Evolutionary conservation across 1,140 invertebrate genomes (phyloP).

Genomic region (Psix sp.): DNA sequence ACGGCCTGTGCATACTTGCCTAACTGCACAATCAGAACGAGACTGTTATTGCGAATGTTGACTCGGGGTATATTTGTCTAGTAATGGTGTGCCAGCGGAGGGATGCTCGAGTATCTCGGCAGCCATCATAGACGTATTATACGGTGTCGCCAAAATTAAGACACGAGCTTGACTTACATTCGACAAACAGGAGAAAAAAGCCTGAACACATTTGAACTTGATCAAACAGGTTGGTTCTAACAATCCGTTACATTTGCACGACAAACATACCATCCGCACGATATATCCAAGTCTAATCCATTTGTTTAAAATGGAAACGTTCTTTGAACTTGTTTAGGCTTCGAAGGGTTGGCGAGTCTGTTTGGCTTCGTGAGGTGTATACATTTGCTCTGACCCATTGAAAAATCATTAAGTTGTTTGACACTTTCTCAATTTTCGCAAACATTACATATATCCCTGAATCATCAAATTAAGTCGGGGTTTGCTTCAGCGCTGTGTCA

Average conservation of each 20-base stretch:
- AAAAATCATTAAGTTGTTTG: constrained; percentile 45
- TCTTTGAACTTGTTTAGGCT: constrained; percentile 42
- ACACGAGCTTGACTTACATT: constrained; percentile 29
- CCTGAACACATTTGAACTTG: constrained; percentile 18
- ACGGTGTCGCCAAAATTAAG: constrained; percentile 8
- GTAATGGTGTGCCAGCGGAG: constrained; percentile 66
- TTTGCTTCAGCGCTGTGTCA: no score
- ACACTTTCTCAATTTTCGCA: constrained; percentile 8
- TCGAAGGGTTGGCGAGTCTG: constrained; percentile 28
- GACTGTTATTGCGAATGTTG: constrained; percentile 73
- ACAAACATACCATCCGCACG: constrained; percentile 36
- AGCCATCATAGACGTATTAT: background rate
- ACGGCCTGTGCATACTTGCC: constrained; percentile 56
- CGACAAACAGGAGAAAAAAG: constrained; percentile 33
- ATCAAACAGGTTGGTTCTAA: constrained; percentile 46
- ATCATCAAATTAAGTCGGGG: no score
- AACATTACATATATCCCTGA: constrained; percentile 3
- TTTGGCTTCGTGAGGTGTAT: constrained; percentile 30
- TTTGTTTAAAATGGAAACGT: constrained; percentile 47
- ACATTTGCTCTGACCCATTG: constrained; percentile 39
- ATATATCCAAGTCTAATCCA: constrained; percentile 27
- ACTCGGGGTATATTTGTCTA: constrained; percentile 76
- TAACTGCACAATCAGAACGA: constrained; percentile 67
- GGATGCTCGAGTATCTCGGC: background rate
- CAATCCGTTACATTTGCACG: constrained; percentile 31